Percentiles rank a stretch among this genome's conserved stretches.
These are phyloP conservation scores for Dynastes maya DNA, from an alignment of 2,888 invertebrate genomes.

Conservation along the genomic window DNA sequence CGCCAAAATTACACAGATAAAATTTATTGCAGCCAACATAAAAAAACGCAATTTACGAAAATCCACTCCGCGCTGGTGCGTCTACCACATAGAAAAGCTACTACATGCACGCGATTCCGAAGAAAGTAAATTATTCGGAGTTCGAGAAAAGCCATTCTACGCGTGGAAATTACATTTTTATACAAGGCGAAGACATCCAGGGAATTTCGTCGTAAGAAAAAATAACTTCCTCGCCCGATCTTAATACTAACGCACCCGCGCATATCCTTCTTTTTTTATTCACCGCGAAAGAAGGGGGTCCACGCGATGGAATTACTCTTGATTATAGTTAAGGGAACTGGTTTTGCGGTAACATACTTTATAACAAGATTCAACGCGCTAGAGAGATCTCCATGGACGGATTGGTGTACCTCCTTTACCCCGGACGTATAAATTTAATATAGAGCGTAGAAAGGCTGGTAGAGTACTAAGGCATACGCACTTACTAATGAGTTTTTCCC, in stretches of 20 bases:
- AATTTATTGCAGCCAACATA: slow-evolving; percentile 15
- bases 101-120: slow-evolving; percentile 9
- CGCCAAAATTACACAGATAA: slow-evolving; percentile 5
- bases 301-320: slow-evolving; percentile 9
- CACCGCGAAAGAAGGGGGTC: background rate
- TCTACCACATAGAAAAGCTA: slow-evolving; percentile 13
- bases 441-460: background rate
- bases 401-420: background rate
- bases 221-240: slow-evolving; percentile 15
- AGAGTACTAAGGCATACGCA: background rate
- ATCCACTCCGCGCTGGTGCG: background rate
- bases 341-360: slow-evolving; percentile 18
- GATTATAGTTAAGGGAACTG: slow-evolving; percentile 24
- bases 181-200: slow-evolving; percentile 24
- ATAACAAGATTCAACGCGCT: slow-evolving; percentile 16
- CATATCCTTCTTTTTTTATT: background rate
- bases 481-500: too few relatives aligned
- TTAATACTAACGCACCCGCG: slow-evolving; percentile 11
- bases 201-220: background rate
- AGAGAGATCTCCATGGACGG: background rate
- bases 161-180: slow-evolving; percentile 44
- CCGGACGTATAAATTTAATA: slow-evolving; percentile 20
- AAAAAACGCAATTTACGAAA: slow-evolving; percentile 21
- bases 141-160: slow-evolving; percentile 20
- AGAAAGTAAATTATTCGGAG: slow-evolving; percentile 34